phyloP scores from a whole-genome alignment of 2,797 vertebrate species.

The Sebastes diaconus region DNA sequence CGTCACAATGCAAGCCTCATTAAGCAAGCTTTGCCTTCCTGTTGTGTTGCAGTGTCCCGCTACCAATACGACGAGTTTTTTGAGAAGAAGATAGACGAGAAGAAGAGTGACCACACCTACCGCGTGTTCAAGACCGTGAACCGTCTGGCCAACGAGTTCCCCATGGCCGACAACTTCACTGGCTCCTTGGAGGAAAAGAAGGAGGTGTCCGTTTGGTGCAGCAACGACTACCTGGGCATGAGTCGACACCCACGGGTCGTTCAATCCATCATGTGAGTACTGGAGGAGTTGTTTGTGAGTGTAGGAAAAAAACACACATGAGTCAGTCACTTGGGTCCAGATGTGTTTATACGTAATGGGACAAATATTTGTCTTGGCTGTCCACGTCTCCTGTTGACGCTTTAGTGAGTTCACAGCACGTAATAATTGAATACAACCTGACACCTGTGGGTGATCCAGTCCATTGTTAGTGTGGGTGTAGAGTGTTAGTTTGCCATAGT shows the following conservation, averaged over 20 bases:
- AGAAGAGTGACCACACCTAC: conserved; percentile 91
- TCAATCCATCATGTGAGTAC: conserved; percentile 88
- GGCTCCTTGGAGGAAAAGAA: conserved; percentile 86
- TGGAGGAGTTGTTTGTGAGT: not conserved
- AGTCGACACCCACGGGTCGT: conserved; percentile 90
- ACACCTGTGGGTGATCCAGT: not conserved
- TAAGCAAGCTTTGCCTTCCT: conserved; percentile 30
- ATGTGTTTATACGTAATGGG: not conserved
- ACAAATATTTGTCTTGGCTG: conserved; percentile 15
- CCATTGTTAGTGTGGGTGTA: conserved; percentile 26
- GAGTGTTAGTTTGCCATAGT: not conserved
- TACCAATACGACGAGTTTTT: conserved; percentile 93
- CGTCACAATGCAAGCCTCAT: not conserved
- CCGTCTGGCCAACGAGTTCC: conserved; percentile 88
- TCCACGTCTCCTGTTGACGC: not conserved
- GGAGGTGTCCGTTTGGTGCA: conserved; percentile 94
- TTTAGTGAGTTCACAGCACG: not conserved
- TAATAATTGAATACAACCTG: conserved; percentile 8
- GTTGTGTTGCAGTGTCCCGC: conserved; percentile 82
- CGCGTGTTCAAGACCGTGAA: conserved; percentile 94
- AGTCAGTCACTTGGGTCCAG: not conserved
- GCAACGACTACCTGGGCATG: conserved; percentile 96
- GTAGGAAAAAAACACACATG: not conserved
- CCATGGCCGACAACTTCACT: conserved; percentile 79
- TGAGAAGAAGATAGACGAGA: conserved; percentile 87